Base-by-base conservation (phyloP, 2,888 invertebrate genomes). In the Apotomis turbidana region DNA sequence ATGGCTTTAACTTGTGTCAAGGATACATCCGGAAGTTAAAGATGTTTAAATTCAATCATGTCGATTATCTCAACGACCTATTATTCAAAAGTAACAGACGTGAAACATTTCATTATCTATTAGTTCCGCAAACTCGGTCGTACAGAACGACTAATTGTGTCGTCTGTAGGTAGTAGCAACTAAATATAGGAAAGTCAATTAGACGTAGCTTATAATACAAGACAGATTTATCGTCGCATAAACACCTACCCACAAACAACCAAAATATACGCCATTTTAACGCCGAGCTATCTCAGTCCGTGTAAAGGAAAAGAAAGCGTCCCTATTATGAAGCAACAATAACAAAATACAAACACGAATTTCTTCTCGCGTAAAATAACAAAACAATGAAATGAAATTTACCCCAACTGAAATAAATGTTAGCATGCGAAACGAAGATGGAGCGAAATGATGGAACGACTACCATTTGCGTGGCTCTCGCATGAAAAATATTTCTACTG, bases 401-500 rank as follows among this genome's bases (percentile, higher is more conserved):
- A 54, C 73, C 60, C 70, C 63, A 72, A 70, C 61, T 85, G 83
- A 85, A 87, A 90, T 86, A 86, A 88, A 87, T 84, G 85, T 87
- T 85, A 86, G 87, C 82, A 84, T 85, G 83, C 84, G 83, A 82
- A 86, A 85, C 83, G 87, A 84, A 88, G 87, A 86, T 85, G 85
- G 83, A 82, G 82, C 76, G 77, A 81, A 81, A 88, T 88, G 87
- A 88, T 87, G 85, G 83, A 89, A 81, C 84, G 87, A 80, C 81
- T 86, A 81, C 85, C 87, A 87, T 89, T 89, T 86, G 81, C 82
- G 84, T 82, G 80, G 81, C 84, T 85, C 84, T 85, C 84, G 82
- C 83, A 85, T 85, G 87, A 88, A 87, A 89, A 87, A 90, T 88
- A 89, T 88, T 86, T 86, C 82, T 76, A 83, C 85, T 86, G 87